A percentile compares a stretch with the other conserved stretches of the same genome.
Conservation (phyloP, 2,888 invertebrate species). For the Beris chalybata region DNA sequence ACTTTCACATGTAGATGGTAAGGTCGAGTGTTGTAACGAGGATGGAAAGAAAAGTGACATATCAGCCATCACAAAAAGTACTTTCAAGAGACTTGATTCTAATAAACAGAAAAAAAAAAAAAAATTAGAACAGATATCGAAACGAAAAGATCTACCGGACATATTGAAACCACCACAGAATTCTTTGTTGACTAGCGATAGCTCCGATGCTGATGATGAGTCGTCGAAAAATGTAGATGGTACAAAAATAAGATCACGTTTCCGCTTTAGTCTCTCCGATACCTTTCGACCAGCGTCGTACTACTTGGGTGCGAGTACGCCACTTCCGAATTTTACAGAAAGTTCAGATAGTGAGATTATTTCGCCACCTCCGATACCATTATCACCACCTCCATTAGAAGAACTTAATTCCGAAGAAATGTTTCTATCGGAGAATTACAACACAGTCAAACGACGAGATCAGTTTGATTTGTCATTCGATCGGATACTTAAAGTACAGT, state of each 20-base stretch:
- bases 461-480: constrained; percentile 53
- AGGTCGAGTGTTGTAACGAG: constrained; percentile 42
- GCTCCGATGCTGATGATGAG: constrained; percentile 84
- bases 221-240: constrained; percentile 74
- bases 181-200: constrained; percentile 61
- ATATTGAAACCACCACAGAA: constrained; percentile 61
- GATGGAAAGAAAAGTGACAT: constrained; percentile 54
- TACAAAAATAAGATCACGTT: constrained; percentile 68
- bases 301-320: constrained; percentile 73
- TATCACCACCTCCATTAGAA: constrained; percentile 66
- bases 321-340: constrained; percentile 69
- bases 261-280: constrained; percentile 82
- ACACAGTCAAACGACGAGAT: constrained; percentile 52
- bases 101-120: constrained; percentile 50
- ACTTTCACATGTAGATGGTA: constrained; percentile 58
- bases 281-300: constrained; percentile 87
- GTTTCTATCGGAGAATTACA: constrained; percentile 55
- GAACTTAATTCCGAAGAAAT: constrained; percentile 67
- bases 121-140: constrained; percentile 51
- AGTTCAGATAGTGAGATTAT: constrained; percentile 80
- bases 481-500: constrained; percentile 53
- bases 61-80: constrained; percentile 45
- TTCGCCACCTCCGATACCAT: constrained; percentile 78
- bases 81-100: constrained; percentile 42
- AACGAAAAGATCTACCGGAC: constrained; percentile 62